These are phyloP conservation scores for Rhinoptilus africanus DNA, from an alignment of 2,113 vertebrate genomes.

Conservation along the genomic window DNA sequence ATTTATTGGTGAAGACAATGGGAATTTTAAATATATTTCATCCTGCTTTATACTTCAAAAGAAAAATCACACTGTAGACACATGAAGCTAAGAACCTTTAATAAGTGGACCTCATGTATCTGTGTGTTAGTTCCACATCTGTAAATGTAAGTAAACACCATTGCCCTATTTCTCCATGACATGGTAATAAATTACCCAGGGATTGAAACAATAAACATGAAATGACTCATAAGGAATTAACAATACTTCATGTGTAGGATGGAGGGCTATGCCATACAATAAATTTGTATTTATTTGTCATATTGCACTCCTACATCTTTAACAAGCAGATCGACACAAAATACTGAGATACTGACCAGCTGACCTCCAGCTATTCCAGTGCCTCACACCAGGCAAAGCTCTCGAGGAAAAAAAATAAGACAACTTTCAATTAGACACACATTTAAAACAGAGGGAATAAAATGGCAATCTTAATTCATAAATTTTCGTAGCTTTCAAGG, in stretches of 20 bases:
- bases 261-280: background rate
- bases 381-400: background rate
- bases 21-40: background rate
- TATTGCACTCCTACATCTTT: background rate
- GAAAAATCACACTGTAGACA: background rate
- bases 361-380: background rate
- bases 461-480: background rate
- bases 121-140: background rate
- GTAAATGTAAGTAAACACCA: background rate
- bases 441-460: background rate
- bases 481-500: background rate
- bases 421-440: background rate
- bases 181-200: background rate
- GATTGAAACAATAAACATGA: background rate
- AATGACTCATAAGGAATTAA: background rate
- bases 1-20: background rate
- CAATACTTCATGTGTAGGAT: background rate
- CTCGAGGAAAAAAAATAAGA: background rate
- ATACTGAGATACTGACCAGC: background rate
- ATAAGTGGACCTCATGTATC: background rate
- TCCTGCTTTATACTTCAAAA: background rate
- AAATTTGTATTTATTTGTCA: background rate
- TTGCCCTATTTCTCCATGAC: background rate
- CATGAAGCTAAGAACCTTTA: background rate
- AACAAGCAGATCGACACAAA: background rate